A percentile compares a stretch with the other conserved stretches of the same genome.
These are phyloP conservation scores for Cybosia mesomella DNA, from an alignment of 2,888 invertebrate genomes.

Conservation along the genomic window DNA sequence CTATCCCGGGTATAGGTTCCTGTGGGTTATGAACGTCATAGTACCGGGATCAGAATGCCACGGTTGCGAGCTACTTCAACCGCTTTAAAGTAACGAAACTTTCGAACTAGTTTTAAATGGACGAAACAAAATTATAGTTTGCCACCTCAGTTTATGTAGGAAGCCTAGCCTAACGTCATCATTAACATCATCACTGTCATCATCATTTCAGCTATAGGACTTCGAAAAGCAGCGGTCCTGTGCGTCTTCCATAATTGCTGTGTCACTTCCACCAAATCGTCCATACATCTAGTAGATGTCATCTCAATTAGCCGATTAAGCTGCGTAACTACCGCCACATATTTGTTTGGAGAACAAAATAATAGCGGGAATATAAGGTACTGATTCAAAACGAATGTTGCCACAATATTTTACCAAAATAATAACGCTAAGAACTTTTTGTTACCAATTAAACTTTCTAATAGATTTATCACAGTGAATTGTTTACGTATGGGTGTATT, in stretches of 20 bases:
- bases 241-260: no score
- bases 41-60: neutral
- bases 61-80: no score
- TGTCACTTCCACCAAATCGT: neutral
- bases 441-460: conserved; percentile 31
- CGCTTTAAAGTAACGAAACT: no score
- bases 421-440: conserved; percentile 17
- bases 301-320: no score
- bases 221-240: neutral
- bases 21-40: neutral
- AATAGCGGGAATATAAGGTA: neutral
- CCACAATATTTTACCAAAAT: neutral
- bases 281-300: no score
- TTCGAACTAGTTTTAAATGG: neutral
- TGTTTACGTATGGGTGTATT: conserved; percentile 24
- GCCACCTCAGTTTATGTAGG: neutral
- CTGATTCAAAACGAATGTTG: neutral
- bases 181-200: neutral
- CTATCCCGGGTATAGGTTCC: no score
- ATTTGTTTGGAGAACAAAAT: no score
- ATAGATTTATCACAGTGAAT: conserved; percentile 19
- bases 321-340: no score
- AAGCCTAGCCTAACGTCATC: no score
- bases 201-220: no score
- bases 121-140: no score